A percentile compares a stretch with the other conserved stretches of the same genome.
These are phyloP conservation scores for Euleptes europaea DNA, from an alignment of 2,113 vertebrate species.

Conservation along the genomic window DNA sequence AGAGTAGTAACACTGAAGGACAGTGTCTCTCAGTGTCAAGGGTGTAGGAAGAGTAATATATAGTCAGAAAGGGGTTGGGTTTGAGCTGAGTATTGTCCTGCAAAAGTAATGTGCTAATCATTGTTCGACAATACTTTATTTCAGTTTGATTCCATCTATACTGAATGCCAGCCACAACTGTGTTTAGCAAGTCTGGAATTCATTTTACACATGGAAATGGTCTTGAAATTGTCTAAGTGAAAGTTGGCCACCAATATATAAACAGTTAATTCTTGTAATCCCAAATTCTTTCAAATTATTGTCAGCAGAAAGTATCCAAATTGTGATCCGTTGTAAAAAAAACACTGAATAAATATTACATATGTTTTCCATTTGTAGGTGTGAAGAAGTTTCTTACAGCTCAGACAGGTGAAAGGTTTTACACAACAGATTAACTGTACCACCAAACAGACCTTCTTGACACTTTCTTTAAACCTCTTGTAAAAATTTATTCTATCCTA, in stretches of 20 bases:
- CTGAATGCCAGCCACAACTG: no score
- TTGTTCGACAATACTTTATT: no score
- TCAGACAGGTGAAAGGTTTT: constrained; percentile 17
- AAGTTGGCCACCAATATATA: neutral
- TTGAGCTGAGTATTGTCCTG: no score
- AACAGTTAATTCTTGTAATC: neutral
- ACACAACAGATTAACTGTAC: constrained; percentile 10
- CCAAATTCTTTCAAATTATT: neutral
- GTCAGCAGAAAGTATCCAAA: accelerated
- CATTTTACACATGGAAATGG: no score
- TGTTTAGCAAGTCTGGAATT: no score
- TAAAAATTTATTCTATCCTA: constrained; percentile 53
- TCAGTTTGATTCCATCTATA: no score
- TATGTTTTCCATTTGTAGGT: neutral
- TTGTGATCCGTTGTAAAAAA: neutral
- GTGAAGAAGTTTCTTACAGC: constrained; percentile 8
- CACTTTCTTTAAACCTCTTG: constrained; percentile 39
- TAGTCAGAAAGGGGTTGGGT: no score
- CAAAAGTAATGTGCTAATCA: no score
- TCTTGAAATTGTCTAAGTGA: accelerated
- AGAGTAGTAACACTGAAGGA: no score
- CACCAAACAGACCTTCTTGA: neutral
- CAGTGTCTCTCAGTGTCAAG: no score
- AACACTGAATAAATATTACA: neutral
- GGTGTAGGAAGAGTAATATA: no score